Evolutionary conservation across 2,888 invertebrate species (phyloP), one percentile per base, ranked within the genome.

Genomic region (Nasonia oneida): DNA sequence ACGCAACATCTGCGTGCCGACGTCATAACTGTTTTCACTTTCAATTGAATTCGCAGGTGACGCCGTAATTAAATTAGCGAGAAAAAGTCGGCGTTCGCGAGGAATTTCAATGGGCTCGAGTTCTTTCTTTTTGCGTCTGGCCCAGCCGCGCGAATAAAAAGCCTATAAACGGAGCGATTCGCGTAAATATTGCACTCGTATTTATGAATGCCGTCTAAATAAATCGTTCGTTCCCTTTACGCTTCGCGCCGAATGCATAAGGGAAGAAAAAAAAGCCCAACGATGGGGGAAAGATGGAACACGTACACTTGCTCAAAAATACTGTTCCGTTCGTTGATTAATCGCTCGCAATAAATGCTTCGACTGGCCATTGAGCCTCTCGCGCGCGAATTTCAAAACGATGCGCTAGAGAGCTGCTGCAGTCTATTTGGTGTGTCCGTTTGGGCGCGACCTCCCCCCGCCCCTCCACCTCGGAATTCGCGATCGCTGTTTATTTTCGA

Each of bases 401-500:
- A 79, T 74, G 47, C 50, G 71, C 50, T 18, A 42, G 79, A 23
- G 73, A 64, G 12, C 64, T 64, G 18, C 23, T 12, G 29, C 29
- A 73, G 73, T 73, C 23, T 23, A 47, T 42, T 87, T 42, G 80
- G 8, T 29, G 78, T 78, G 84, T 77, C 76, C 88, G 29, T 29
- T 29, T 29, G 29, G 29, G 29, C 29, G 1, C 89, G 83, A 80
- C 82, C 67, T 67, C 67, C 47, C 71, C n/a, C 75, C 57, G 29
- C n/a, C 15, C 29, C 70, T 29, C 78, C 23, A 10, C 64, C 78
- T 0, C 61, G 87, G 87, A 89, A 89, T 88, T 88, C 87, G 88
- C 88, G 88, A 87, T 88, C 87, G 88, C 87, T 87, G 88, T 89
- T 89, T 89, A 89, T 89, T 89, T 89, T 89, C 87, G 88, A 89